These are phyloP conservation scores for Grammomys surdaster DNA, from an alignment of 2,113 vertebrate species.

Conservation along the genomic window DNA sequence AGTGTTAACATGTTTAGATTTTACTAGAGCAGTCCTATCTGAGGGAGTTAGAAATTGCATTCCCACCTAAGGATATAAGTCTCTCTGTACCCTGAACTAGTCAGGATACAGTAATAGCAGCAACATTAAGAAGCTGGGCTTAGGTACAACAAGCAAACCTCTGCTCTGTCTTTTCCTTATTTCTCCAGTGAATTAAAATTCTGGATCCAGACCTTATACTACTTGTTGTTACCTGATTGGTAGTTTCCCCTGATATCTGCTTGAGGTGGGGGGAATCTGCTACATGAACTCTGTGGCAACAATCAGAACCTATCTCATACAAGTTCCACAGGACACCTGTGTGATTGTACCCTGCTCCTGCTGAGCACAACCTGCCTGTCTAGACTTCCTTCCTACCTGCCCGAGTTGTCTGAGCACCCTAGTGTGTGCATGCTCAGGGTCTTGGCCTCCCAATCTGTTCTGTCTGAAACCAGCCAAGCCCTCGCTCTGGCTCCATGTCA, in stretches of 20 bases:
- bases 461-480: not conserved
- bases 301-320: not conserved
- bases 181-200: not conserved
- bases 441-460: slow-evolving; percentile 29
- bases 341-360: not conserved
- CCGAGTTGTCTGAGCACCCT: not conserved
- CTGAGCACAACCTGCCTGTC: not conserved
- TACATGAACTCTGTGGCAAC: not conserved
- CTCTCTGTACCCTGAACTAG: not conserved
- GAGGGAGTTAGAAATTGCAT: not conserved
- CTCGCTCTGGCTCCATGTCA: not conserved
- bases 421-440: not conserved
- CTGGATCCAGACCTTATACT: not conserved
- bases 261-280: not conserved
- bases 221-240: not conserved
- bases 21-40: not conserved
- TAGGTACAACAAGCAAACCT: not conserved
- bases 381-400: not conserved
- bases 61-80: not conserved
- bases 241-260: not conserved
- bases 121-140: not conserved
- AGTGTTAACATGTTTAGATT: not conserved
- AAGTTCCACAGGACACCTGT: not conserved
- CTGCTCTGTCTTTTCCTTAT: not conserved
- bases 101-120: not conserved